phyloP scores from a whole-genome alignment of 2,113 vertebrate genomes.

The Lathamus discolor region DNA sequence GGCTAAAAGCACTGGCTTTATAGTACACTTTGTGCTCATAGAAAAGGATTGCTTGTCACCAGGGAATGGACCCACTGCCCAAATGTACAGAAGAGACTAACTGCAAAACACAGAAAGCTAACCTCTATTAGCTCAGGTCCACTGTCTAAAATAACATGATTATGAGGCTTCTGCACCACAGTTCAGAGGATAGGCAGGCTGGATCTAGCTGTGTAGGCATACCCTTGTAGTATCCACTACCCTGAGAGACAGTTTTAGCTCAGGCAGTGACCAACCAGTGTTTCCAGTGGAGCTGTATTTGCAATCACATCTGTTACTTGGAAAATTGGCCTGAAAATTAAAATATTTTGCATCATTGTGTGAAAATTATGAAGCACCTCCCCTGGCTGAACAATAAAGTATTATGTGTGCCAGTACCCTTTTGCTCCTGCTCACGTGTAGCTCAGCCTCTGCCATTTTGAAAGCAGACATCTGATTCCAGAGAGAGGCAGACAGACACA shows the following conservation, averaged over 20 bases:
- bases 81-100: not conserved
- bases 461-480: not conserved
- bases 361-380: not conserved
- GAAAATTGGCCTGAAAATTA: not conserved
- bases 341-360: not conserved
- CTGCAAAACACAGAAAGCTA: not conserved
- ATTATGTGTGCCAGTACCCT: not conserved
- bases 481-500: not conserved
- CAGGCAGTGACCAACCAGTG: not conserved
- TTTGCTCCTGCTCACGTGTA: not conserved
- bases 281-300: not conserved
- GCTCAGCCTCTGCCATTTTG: not conserved
- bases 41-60: not conserved
- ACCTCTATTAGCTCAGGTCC: not conserved
- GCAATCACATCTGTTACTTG: not conserved
- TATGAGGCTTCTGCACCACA: not conserved
- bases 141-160: not conserved
- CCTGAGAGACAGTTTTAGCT: not conserved
- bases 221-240: too few relatives aligned
- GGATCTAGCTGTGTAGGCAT: too few relatives aligned
- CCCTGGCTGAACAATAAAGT: too few relatives aligned
- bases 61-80: not conserved
- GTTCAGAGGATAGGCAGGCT: not conserved
- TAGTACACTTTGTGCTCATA: not conserved
- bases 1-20: not conserved